phyloP scores from a whole-genome alignment of 1,140 invertebrate genomes.

The Asobara japonica region DNA sequence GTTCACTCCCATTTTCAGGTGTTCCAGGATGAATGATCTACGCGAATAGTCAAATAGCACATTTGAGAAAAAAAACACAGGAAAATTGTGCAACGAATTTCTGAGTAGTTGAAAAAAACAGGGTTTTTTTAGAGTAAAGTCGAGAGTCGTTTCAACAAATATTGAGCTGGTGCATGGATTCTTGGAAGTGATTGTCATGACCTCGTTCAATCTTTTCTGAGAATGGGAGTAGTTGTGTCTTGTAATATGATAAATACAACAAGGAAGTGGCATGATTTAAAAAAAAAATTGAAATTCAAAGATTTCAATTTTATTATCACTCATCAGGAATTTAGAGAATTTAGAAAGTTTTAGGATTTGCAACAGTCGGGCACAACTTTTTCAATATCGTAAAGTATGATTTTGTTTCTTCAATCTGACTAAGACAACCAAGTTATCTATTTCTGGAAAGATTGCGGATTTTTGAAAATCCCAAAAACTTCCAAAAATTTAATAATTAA shows the following conservation, averaged over 20 bases:
- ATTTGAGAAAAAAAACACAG: neutral
- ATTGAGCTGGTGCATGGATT: slow-evolving; percentile 31
- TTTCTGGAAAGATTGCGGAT: too few relatives aligned
- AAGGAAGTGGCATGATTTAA: too few relatives aligned
- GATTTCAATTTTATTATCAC: neutral
- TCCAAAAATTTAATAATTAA: too few relatives aligned
- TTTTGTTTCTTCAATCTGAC: too few relatives aligned
- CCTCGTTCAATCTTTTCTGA: slow-evolving; percentile 17
- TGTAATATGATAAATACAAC: neutral
- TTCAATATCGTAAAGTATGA: too few relatives aligned
- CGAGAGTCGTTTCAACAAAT: slow-evolving; percentile 30
- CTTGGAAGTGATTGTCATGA: slow-evolving; percentile 24
- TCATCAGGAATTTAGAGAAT: slow-evolving; percentile 1
- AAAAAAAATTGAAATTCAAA: neutral
- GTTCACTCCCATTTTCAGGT: too few relatives aligned
- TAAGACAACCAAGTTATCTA: too few relatives aligned
- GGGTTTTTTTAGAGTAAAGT: slow-evolving; percentile 7
- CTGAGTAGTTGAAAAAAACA: neutral
- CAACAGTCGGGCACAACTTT: too few relatives aligned
- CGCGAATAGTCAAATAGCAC: neutral
- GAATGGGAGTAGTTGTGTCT: neutral
- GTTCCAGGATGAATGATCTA: neutral
- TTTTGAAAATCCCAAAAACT: too few relatives aligned
- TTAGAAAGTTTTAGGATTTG: too few relatives aligned
- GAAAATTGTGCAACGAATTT: slow-evolving; percentile 1